A percentile compares a stretch with the other conserved stretches of the same genome.
phyloP scores from a whole-genome alignment of 2,113 vertebrate species.

The Rhodinocichla rosea region DNA sequence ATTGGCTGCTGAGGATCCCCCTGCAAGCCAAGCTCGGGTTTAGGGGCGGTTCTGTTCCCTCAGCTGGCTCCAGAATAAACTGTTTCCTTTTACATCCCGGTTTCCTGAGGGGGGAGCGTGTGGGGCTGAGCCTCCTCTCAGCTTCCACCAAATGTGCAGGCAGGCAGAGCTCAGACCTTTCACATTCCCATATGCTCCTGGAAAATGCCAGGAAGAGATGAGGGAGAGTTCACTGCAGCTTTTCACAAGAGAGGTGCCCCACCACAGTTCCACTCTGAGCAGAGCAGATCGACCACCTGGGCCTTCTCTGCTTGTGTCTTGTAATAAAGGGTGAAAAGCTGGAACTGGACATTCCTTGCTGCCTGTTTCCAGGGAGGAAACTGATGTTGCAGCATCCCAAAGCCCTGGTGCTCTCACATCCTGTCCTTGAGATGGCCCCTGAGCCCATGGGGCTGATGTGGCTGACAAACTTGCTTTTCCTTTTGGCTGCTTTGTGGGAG shows the following conservation, averaged over 20 bases:
- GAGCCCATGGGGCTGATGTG: fast-evolving
- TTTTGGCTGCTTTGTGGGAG: not conserved
- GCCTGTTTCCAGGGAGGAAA: not conserved
- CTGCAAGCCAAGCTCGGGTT: not conserved
- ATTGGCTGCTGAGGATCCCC: not conserved
- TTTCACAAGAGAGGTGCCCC: not conserved
- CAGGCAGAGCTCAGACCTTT: not conserved
- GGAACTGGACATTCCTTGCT: not conserved
- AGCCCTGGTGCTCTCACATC: not conserved
- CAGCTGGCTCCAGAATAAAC: not conserved
- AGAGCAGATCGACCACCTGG: fast-evolving
- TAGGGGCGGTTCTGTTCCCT: not conserved
- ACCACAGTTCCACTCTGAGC: not conserved
- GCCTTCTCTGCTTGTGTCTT: not conserved
- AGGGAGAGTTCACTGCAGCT: not conserved
- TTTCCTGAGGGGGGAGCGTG: not conserved
- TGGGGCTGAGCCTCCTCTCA: not conserved
- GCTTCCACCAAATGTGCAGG: not conserved
- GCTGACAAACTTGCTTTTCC: not conserved
- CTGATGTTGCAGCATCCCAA: not conserved
- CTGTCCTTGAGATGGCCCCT: not conserved
- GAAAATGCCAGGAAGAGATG: not conserved
- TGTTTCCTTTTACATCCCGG: not conserved
- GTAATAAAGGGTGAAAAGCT: not conserved
- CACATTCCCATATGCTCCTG: not conserved